Evolutionary conservation across 2,797 vertebrate species (phyloP).

Genomic region (Oryzias dopingdopingensis): DNA sequence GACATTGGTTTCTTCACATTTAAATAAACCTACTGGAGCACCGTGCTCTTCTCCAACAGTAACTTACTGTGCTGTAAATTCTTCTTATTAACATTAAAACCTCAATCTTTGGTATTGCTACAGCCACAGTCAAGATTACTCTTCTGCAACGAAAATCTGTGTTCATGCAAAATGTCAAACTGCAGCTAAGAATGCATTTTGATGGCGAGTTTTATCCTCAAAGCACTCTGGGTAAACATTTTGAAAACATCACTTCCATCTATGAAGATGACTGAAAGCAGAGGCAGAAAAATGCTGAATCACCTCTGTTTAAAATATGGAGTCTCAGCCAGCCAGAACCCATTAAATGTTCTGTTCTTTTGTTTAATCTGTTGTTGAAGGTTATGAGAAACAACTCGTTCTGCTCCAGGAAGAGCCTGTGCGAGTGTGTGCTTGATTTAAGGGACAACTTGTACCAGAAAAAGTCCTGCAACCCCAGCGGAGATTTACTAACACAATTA

Average conservation of each 20-base stretch:
- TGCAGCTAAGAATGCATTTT: no score
- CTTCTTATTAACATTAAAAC: no score
- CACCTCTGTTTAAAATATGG: slow-evolving; percentile 15
- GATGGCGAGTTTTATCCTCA: neutral
- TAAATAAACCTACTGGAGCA: no score
- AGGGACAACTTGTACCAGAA: slow-evolving; percentile 42
- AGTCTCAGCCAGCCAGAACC: slow-evolving; percentile 24
- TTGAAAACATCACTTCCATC: neutral
- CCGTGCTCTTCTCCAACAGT: no score
- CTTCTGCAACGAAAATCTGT: no score
- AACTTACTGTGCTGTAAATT: no score
- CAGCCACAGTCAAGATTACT: no score
- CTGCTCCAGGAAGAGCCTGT: slow-evolving; percentile 17
- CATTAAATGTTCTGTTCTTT: slow-evolving; percentile 29
- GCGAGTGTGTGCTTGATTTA: slow-evolving; percentile 33
- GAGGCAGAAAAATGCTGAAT: slow-evolving; percentile 33
- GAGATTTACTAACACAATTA: slow-evolving; percentile 68
- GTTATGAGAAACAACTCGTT: slow-evolving; percentile 44
- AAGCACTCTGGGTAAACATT: neutral
- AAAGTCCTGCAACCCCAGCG: slow-evolving; percentile 41
- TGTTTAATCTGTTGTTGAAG: slow-evolving; percentile 37
- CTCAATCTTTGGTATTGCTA: no score
- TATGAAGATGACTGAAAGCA: slow-evolving; percentile 1
- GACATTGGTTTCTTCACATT: no score
- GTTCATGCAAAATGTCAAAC: no score